phyloP scores from a whole-genome alignment of 2,113 vertebrate genomes.

The Hippocampus abdominalis region DNA sequence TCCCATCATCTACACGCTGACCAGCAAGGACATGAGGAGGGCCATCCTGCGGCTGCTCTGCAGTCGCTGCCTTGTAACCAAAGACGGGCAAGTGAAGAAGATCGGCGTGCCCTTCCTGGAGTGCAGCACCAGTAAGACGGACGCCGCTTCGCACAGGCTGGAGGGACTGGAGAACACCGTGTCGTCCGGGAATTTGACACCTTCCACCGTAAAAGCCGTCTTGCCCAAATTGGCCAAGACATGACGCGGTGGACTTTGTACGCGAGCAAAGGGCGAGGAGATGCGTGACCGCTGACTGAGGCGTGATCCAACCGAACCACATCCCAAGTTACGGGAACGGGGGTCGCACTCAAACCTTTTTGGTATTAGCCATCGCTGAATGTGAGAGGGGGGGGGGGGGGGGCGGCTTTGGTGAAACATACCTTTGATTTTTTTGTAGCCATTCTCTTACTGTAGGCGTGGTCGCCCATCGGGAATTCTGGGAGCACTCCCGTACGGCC shows the following conservation, averaged over 20 bases:
- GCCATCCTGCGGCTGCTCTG: slow-evolving; percentile 81
- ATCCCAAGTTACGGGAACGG: background rate
- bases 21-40: slow-evolving; percentile 83
- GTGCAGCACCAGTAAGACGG: slow-evolving; percentile 77
- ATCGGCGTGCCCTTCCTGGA: slow-evolving; percentile 76
- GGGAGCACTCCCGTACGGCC: too few species aligned
- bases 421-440: background rate
- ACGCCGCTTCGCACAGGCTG: slow-evolving; percentile 72
- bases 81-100: slow-evolving; percentile 61
- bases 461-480: too few species aligned
- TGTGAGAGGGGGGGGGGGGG: background rate
- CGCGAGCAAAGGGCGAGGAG: background rate
- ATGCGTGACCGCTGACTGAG: slow-evolving; percentile 8
- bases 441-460: background rate
- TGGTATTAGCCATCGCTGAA: slow-evolving; percentile 8
- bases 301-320: background rate
- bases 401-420: background rate
- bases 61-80: slow-evolving; percentile 62
- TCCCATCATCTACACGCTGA: slow-evolving; percentile 89
- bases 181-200: slow-evolving; percentile 73
- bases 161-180: slow-evolving; percentile 75
- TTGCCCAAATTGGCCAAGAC: slow-evolving; percentile 64
- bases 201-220: slow-evolving; percentile 67
- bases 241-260: slow-evolving; percentile 39
- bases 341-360: slow-evolving; percentile 28